These are phyloP conservation scores for Gordius sp. DNA, from an alignment of 2,888 invertebrate genomes.

Conservation along the genomic window DNA sequence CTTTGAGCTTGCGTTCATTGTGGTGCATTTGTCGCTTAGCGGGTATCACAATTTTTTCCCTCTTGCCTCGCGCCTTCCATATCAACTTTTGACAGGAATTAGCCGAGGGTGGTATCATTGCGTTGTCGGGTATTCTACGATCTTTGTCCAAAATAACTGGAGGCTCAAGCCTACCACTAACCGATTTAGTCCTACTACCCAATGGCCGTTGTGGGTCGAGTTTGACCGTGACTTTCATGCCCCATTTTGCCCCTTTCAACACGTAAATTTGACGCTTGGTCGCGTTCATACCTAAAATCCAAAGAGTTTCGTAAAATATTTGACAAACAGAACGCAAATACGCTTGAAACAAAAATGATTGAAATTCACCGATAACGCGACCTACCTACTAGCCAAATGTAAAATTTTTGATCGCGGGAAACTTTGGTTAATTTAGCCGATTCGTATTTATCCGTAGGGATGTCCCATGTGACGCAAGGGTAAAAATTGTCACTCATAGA, in stretches of 20 bases:
- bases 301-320: no score
- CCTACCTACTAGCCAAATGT: conserved; percentile 28
- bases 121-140: not conserved
- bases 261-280: conserved; percentile 13
- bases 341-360: not conserved
- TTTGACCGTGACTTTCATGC: conserved; percentile 10
- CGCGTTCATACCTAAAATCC: not conserved
- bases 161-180: not conserved
- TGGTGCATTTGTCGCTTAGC: conserved; percentile 8
- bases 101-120: not conserved
- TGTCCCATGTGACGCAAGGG: conserved; percentile 24
- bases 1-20: not conserved
- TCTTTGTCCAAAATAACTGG: not conserved
- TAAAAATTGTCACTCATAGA: conserved; percentile 30
- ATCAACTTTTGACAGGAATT: not conserved
- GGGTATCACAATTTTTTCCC: not conserved
- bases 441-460: conserved; percentile 24
- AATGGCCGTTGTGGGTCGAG: conserved; percentile 6
- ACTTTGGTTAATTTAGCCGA: conserved; percentile 27
- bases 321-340: not conserved
- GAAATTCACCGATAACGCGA: no score
- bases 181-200: not conserved
- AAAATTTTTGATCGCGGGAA: conserved; percentile 28
- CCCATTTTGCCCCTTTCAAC: conserved; percentile 5
- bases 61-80: not conserved